Conservation (phyloP, 2,888 invertebrate species). For the Cyaniris semiargus region DNA sequence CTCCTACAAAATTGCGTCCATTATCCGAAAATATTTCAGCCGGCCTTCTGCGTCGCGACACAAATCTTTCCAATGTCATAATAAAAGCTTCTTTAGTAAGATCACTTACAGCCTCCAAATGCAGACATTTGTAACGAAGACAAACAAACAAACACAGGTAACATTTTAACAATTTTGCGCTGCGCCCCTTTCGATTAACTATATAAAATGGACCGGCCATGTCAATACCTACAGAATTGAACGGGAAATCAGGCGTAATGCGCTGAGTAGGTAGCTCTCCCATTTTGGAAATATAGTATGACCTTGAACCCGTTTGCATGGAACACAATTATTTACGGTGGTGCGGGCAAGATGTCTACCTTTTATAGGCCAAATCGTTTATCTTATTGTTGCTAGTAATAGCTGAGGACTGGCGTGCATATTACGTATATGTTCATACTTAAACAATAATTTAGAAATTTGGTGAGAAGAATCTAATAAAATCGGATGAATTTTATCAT, state of each 20-base stretch:
- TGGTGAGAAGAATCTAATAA: constrained; percentile 34
- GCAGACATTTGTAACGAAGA: constrained; percentile 39
- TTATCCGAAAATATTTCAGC: constrained; percentile 45
- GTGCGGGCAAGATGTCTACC: background rate
- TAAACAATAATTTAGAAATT: constrained; percentile 34
- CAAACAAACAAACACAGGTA: too few species aligned
- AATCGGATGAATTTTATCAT: constrained; percentile 38
- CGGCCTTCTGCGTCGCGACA: constrained; percentile 46
- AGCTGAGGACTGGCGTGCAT: constrained; percentile 24
- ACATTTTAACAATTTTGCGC: too few species aligned
- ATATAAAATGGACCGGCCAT: constrained; percentile 30
- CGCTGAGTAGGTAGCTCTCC: background rate
- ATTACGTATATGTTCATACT: constrained; percentile 32
- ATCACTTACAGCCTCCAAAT: constrained; percentile 36
- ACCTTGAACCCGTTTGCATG: background rate
- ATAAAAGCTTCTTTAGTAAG: constrained; percentile 32
- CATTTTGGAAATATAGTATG: background rate
- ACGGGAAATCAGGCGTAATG: constrained; percentile 25
- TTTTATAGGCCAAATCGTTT: background rate
- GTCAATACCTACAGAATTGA: constrained; percentile 24
- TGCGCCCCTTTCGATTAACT: constrained; percentile 32
- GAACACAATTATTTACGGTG: background rate
- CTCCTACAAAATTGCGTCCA: constrained; percentile 40
- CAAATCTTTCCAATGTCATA: constrained; percentile 44
- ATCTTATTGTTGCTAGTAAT: background rate